Conservation (phyloP, 2,888 invertebrate genomes). For the Subacronicta megacephala region DNA sequence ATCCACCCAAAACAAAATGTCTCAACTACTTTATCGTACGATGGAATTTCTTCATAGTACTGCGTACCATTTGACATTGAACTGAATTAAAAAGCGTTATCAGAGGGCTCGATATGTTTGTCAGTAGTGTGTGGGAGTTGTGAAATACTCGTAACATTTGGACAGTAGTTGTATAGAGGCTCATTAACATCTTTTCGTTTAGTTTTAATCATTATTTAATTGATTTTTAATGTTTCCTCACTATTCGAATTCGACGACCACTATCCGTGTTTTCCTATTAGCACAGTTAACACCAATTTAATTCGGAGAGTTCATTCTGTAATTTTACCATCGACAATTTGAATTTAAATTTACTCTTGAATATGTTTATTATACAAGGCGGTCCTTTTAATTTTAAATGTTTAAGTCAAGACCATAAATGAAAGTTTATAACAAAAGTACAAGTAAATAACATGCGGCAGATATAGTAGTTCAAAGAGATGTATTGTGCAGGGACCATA, state of each 20-base stretch:
- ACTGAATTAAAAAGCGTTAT: constrained; percentile 84
- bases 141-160: constrained; percentile 72
- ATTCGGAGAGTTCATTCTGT: constrained; percentile 57
- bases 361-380: constrained; percentile 52
- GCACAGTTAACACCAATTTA: constrained; percentile 74
- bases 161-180: constrained; percentile 66
- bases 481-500: constrained; percentile 72
- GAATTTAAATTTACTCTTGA: constrained; percentile 52
- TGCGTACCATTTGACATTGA: constrained; percentile 81
- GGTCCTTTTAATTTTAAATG: constrained; percentile 57
- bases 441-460: constrained; percentile 66
- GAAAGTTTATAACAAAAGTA: constrained; percentile 58
- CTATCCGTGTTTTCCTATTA: constrained; percentile 70
- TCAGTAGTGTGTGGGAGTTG: constrained; percentile 68
- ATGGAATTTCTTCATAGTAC: constrained; percentile 81
- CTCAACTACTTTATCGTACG: constrained; percentile 68
- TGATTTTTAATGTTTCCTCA: constrained; percentile 78
- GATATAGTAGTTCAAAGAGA: constrained; percentile 69
- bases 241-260: constrained; percentile 66
- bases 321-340: constrained; percentile 61
- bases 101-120: constrained; percentile 77
- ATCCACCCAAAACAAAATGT: constrained; percentile 59
- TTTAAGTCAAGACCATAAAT: constrained; percentile 69
- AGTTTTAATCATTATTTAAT: constrained; percentile 79
- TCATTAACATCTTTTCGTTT: constrained; percentile 74